These are phyloP conservation scores for Tipula unca DNA, from an alignment of 2,888 invertebrate genomes.

Conservation along the genomic window DNA sequence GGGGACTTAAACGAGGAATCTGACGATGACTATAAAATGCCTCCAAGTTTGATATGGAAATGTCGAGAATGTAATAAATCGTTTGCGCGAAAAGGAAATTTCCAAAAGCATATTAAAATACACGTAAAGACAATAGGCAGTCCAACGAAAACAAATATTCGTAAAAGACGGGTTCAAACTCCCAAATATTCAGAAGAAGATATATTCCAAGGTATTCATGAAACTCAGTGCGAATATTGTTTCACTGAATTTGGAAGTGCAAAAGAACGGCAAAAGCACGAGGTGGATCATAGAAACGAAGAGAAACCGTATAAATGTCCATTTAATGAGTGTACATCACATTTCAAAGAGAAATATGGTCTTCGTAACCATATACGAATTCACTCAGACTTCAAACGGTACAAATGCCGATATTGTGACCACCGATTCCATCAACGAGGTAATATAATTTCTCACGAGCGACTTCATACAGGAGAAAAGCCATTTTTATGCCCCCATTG, in stretches of 20 bases:
- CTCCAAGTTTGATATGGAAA: background rate
- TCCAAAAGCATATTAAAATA: conserved; percentile 22
- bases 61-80: conserved; percentile 23
- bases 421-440: conserved; percentile 25
- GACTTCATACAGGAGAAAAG: conserved; percentile 26
- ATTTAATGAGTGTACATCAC: conserved; percentile 22
- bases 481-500: conserved; percentile 26
- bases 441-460: conserved; percentile 25
- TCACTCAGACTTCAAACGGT: conserved; percentile 24
- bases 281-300: conserved; percentile 23
- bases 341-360: conserved; percentile 25
- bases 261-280: conserved; percentile 21
- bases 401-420: conserved; percentile 25
- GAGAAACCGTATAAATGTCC: conserved; percentile 25
- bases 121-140: conserved; percentile 19
- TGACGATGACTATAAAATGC: conserved; percentile 19
- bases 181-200: conserved; percentile 25
- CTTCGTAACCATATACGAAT: conserved; percentile 24
- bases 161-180: background rate
- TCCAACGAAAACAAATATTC: conserved; percentile 19
- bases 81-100: conserved; percentile 22
- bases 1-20: background rate
- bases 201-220: conserved; percentile 23
- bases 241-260: conserved; percentile 20
- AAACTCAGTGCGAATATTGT: conserved; percentile 25